A percentile compares a stretch with the other conserved stretches of the same genome.
Conservation (phyloP, 2,888 invertebrate genomes). For the Punctoribates punctum region DNA sequence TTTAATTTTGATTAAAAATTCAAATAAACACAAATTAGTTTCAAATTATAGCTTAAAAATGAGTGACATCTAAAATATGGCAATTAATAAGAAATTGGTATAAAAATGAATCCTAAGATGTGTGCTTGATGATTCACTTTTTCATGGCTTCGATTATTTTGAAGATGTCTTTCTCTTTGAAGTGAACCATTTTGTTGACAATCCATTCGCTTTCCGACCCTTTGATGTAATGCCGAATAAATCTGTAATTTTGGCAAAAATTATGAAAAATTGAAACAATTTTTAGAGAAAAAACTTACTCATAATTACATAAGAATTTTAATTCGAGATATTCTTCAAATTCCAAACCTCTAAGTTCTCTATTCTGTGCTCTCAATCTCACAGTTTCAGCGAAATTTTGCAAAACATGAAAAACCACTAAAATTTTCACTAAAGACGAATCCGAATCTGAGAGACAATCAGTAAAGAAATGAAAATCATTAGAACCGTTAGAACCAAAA, state of each 20-base stretch:
- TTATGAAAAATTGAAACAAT: neutral
- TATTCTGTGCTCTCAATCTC: neutral
- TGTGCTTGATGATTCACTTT: too few species aligned
- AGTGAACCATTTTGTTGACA: constrained; percentile 74
- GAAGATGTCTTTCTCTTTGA: constrained; percentile 55
- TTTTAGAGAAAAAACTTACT: neutral
- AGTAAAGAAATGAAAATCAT: neutral
- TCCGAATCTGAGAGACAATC: constrained; percentile 26
- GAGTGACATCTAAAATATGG: too few species aligned
- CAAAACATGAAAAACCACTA: constrained; percentile 32
- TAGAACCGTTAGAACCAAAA: too few species aligned
- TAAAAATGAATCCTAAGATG: too few species aligned
- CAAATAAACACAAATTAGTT: too few species aligned
- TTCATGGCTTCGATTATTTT: neutral
- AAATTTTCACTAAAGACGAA: constrained; percentile 19
- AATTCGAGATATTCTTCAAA: constrained; percentile 19
- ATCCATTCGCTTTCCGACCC: constrained; percentile 75
- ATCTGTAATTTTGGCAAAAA: constrained; percentile 55
- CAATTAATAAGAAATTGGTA: too few species aligned
- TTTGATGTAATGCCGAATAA: constrained; percentile 75
- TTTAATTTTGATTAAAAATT: too few species aligned
- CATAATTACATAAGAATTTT: constrained; percentile 38
- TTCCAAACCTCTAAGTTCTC: neutral
- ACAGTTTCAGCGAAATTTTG: neutral
- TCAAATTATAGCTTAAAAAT: too few species aligned